Evolutionary conservation across 2,888 invertebrate genomes (phyloP).

Genomic region (Rhorus exstirpatorius): DNA sequence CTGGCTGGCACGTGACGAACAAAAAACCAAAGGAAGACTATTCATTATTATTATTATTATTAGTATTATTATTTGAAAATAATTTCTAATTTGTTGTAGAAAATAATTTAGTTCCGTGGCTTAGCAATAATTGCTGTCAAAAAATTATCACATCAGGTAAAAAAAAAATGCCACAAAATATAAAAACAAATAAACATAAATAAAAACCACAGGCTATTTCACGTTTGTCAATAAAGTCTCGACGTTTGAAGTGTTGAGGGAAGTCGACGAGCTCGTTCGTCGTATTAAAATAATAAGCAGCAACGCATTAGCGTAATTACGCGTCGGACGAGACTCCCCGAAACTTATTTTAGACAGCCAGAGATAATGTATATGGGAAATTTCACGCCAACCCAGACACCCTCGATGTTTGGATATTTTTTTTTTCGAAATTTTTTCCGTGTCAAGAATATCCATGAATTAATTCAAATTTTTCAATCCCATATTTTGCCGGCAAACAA

Average conservation of each 20-base stretch:
- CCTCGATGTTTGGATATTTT: too few species aligned
- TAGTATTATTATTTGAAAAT: too few species aligned
- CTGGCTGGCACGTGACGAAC: conserved; percentile 48
- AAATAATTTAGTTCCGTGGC: too few species aligned
- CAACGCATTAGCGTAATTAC: conserved; percentile 63
- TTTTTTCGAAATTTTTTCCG: too few species aligned
- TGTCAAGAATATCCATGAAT: too few species aligned
- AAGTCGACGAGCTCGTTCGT: conserved; percentile 49
- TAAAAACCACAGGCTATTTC: background rate
- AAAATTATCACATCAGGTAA: background rate
- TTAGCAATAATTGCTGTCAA: too few species aligned
- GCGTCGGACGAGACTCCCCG: conserved; percentile 21
- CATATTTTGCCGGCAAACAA: too few species aligned
- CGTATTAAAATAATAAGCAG: conserved; percentile 62
- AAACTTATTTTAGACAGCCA: conserved; percentile 40
- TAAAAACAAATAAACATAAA: background rate
- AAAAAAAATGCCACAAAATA: background rate
- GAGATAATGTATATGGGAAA: background rate
- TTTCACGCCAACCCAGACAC: background rate
- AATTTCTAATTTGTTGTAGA: too few species aligned
- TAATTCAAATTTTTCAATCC: too few species aligned
- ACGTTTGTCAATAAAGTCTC: background rate
- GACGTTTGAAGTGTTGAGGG: conserved; percentile 15
- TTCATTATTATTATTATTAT: conserved; percentile 5
- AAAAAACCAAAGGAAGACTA: background rate